phyloP scores from a whole-genome alignment of 2,888 invertebrate species.

The Julus scandinavius region DNA sequence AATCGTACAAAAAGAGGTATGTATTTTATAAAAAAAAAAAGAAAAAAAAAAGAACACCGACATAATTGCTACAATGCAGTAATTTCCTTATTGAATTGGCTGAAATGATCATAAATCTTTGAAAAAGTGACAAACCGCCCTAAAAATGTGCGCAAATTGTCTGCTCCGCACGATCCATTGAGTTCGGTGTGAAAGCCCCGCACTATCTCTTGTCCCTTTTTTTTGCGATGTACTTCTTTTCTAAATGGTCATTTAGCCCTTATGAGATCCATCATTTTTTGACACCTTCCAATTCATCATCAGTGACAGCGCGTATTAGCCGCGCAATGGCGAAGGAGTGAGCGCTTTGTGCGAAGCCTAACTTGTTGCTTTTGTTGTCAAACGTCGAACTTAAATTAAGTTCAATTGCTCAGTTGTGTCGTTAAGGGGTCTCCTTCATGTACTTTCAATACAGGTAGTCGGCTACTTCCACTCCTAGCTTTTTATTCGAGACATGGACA shows the following conservation, averaged over 20 bases:
- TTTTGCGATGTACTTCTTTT: constrained; percentile 38
- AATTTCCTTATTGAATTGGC: not conserved
- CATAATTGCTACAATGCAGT: too few relatives aligned
- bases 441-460: constrained; percentile 43
- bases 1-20: too few relatives aligned
- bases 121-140: constrained; percentile 36
- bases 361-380: constrained; percentile 52
- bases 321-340: constrained; percentile 45
- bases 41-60: not conserved
- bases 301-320: constrained; percentile 49
- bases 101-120: not conserved
- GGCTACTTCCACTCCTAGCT: constrained; percentile 35
- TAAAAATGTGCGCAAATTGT: constrained; percentile 13
- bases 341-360: constrained; percentile 46
- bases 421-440: constrained; percentile 33
- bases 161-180: constrained; percentile 44
- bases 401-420: constrained; percentile 49
- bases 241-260: constrained; percentile 47
- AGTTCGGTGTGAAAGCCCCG: not conserved
- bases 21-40: not conserved
- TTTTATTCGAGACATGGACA: constrained; percentile 30
- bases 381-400: constrained; percentile 49
- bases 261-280: constrained; percentile 50
- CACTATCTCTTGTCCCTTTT: not conserved
- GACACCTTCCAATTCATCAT: constrained; percentile 50